Conservation (phyloP, 2,797 vertebrate species). For the Semaprochilodus insignis region DNA sequence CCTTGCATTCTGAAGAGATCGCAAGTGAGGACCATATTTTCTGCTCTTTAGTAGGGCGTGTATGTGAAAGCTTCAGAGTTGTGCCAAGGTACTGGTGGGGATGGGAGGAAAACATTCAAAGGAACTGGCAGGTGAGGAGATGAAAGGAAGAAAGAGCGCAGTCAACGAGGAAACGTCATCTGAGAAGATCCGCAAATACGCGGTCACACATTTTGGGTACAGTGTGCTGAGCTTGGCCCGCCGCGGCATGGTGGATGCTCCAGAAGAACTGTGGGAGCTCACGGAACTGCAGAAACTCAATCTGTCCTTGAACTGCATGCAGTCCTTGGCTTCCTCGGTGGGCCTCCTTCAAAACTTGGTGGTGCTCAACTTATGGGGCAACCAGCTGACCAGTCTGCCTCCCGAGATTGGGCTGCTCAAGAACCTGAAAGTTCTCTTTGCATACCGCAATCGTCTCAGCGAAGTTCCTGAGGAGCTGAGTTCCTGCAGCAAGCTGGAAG, state of each 20-base stretch:
- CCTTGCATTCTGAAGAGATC: slow-evolving; percentile 16
- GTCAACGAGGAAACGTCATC: slow-evolving; percentile 74
- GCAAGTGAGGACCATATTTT: slow-evolving; percentile 12
- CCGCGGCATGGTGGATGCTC: slow-evolving; percentile 82
- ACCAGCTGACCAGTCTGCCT: slow-evolving; percentile 85
- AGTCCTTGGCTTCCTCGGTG: slow-evolving; percentile 78
- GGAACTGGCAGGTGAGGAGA: slow-evolving; percentile 64
- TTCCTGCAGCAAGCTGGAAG: slow-evolving; percentile 84
- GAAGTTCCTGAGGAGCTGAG: slow-evolving; percentile 89
- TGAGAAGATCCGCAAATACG: slow-evolving; percentile 72
- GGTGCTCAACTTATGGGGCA: slow-evolving; percentile 89
- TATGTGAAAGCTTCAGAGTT: slow-evolving; percentile 45
- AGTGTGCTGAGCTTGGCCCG: slow-evolving; percentile 86
- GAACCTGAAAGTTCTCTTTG: slow-evolving; percentile 86
- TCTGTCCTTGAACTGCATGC: slow-evolving; percentile 87
- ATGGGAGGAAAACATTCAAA: slow-evolving; percentile 82
- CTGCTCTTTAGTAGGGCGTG: slow-evolving; percentile 14
- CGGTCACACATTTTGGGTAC: slow-evolving; percentile 77
- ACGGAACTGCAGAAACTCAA: slow-evolving; percentile 89
- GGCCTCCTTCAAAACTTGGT: slow-evolving; percentile 84
- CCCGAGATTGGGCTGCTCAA: slow-evolving; percentile 86
- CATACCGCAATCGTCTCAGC: slow-evolving; percentile 85
- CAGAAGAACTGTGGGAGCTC: slow-evolving; percentile 88
- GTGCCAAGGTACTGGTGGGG: slow-evolving; percentile 41
- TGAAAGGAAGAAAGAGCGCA: slow-evolving; percentile 66